Conservation (phyloP, 2,888 invertebrate species). For the Drosophila mercatorum region DNA sequence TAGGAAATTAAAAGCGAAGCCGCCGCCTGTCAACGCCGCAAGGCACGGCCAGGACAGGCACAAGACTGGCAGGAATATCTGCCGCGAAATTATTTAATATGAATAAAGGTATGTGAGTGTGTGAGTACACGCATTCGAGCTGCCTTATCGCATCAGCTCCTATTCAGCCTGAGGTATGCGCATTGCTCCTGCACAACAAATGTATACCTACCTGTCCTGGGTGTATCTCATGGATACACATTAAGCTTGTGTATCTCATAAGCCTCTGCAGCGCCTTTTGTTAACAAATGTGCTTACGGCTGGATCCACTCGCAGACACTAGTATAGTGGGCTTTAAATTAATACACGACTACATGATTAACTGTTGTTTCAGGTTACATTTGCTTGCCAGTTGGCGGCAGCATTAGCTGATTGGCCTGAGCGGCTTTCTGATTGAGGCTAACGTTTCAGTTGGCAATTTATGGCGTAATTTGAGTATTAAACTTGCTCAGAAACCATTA, state of each 20-base stretch:
- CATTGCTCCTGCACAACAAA: not conserved
- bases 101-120: not conserved
- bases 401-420: slow-evolving; percentile 20
- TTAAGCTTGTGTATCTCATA: slow-evolving; percentile 20
- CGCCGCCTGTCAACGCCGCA: slow-evolving; percentile 38
- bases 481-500: slow-evolving; percentile 6
- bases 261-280: slow-evolving; percentile 18
- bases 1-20: slow-evolving; percentile 55
- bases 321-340: slow-evolving; percentile 21
- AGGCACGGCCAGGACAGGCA: slow-evolving; percentile 5
- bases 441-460: slow-evolving; percentile 23
- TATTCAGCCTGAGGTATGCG: slow-evolving; percentile 3
- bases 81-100: slow-evolving; percentile 45
- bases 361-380: slow-evolving; percentile 11
- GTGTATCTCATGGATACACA: slow-evolving; percentile 12
- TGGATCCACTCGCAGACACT: not conserved
- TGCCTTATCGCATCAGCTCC: slow-evolving; percentile 29
- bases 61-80: slow-evolving; percentile 16
- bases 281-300: slow-evolving; percentile 2
- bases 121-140: not conserved
- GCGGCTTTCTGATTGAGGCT: slow-evolving; percentile 10
- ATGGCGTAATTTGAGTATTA: slow-evolving; percentile 13
- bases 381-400: not conserved
- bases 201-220: not conserved
- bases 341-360: slow-evolving; percentile 43